Evolutionary conservation across 2,888 invertebrate species (phyloP), one percentile per base, ranked within the genome.

Genomic region (Euproctis similis): DNA sequence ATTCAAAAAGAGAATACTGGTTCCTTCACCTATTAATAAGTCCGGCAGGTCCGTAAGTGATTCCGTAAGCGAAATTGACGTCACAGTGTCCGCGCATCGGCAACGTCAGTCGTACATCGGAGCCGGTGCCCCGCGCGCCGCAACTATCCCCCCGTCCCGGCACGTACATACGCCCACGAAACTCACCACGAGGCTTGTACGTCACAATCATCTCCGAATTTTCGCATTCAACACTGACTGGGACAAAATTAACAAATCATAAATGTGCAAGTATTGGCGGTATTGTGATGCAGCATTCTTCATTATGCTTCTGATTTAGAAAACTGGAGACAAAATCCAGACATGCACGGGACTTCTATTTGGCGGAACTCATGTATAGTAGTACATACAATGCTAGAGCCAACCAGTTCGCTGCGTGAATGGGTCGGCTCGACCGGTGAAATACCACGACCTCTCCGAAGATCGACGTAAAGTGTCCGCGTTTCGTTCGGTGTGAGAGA

Each of bases 211-310:
- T 88, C 37, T 88, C 87, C 2, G 87, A 77, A 16, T 88, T 87
- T n/a, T 88, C 88, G 63, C 96, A 96, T 24, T 89, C 88, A 1
- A 96, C 94, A 36, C 87, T 88, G 42, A 96, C 95, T 95, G 71
- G 25, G 62, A 52, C 6, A 6, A 14, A 14, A 6, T 14, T 14
- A 4, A 14, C 4, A 14, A 14, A 14, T n/a, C n/a, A n/a, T n/a
- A n/a, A n/a, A n/a, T n/a, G n/a, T n/a, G n/a, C n/a, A n/a, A n/a
- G n/a, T n/a, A n/a, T n/a, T n/a, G n/a, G n/a, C n/a, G n/a, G n/a
- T n/a, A n/a, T n/a, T n/a, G n/a, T n/a, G n/a, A n/a, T n/a, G n/a
- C n/a, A n/a, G n/a, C n/a, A n/a, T n/a, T n/a, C n/a, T n/a, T n/a
- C n/a, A n/a, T n/a, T n/a, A n/a, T n/a, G n/a, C n/a, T n/a, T n/a